These are phyloP conservation scores for Sebastes taczanowskii DNA, from an alignment of 2,797 vertebrate species.

Conservation along the genomic window DNA sequence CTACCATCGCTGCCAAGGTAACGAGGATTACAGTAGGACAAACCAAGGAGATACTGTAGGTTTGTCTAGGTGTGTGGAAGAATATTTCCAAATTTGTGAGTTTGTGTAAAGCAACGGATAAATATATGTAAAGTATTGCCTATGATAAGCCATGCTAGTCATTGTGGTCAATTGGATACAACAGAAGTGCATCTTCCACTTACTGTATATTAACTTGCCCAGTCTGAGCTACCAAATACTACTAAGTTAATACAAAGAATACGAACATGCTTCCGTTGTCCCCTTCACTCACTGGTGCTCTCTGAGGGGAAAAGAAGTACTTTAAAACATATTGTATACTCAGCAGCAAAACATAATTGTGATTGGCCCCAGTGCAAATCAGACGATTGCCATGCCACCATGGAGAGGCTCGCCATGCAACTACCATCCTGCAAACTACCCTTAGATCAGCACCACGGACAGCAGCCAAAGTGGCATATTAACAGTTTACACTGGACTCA, in stretches of 20 bases:
- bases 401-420: too few species aligned
- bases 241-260: not conserved
- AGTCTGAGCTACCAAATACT: not conserved
- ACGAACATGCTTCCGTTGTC: not conserved
- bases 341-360: too few species aligned
- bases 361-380: too few species aligned
- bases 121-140: not conserved
- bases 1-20: slow-evolving; percentile 93
- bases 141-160: not conserved
- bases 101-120: too few species aligned
- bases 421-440: too few species aligned
- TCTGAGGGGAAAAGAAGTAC: too few species aligned
- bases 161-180: not conserved
- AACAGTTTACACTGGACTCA: too few species aligned
- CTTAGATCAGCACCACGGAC: too few species aligned
- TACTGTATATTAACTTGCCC: not conserved
- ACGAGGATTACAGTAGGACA: not conserved
- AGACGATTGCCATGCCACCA: too few species aligned
- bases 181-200: not conserved
- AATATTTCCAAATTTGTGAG: not conserved
- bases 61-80: not conserved
- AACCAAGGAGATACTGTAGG: not conserved
- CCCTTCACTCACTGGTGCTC: not conserved
- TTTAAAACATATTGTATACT: too few species aligned
- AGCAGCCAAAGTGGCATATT: too few species aligned